phyloP scores from a whole-genome alignment of 2,113 vertebrate genomes.

The Petrocephalus microphthalmus region DNA sequence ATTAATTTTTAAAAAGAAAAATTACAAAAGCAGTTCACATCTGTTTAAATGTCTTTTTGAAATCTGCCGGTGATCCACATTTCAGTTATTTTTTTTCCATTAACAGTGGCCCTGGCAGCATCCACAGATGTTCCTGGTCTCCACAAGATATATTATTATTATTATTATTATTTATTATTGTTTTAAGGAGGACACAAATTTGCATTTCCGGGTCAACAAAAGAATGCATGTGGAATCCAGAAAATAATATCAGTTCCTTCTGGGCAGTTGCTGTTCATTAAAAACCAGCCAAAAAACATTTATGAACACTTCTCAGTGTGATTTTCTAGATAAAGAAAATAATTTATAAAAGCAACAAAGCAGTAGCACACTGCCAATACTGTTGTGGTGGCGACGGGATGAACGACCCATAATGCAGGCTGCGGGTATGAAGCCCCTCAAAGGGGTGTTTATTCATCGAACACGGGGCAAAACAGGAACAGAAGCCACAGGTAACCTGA shows the following conservation, averaged over 20 bases:
- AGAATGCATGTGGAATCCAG: not conserved
- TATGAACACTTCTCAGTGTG: no score
- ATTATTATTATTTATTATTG: no score
- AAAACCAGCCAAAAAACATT: not conserved
- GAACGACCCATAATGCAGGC: no score
- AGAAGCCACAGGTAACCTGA: no score
- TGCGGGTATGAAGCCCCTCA: no score
- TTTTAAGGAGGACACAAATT: not conserved
- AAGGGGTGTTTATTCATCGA: no score
- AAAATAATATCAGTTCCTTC: not conserved
- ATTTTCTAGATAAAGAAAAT: no score
- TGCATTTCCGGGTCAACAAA: not conserved
- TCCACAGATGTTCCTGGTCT: not conserved
- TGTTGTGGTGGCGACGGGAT: no score
- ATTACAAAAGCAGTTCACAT: not conserved
- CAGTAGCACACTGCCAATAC: no score
- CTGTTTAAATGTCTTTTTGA: not conserved
- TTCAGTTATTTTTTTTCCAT: not conserved
- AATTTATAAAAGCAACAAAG: no score
- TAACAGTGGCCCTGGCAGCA: not conserved
- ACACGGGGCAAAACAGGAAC: no score
- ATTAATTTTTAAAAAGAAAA: not conserved
- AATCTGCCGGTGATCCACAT: not conserved
- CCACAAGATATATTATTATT: no score
- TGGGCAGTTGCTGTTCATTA: not conserved